Conservation (phyloP, 2,797 vertebrate species). For the Megalops cyprinoides region DNA sequence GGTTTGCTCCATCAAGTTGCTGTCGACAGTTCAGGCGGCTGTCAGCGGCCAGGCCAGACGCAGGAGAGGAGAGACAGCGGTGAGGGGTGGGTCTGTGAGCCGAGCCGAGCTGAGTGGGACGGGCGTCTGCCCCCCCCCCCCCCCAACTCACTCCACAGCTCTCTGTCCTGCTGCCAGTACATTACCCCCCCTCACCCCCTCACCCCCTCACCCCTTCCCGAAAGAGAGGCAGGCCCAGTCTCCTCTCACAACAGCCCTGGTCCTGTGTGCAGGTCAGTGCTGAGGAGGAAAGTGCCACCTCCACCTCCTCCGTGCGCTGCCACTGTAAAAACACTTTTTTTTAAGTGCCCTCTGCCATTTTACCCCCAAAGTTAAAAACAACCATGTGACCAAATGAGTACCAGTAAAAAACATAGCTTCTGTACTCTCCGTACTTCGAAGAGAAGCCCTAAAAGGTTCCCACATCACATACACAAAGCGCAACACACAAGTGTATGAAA, state of each 20-base stretch:
- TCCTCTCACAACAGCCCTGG: not conserved
- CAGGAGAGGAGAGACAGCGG: slow-evolving; percentile 13
- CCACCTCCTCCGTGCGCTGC: not conserved
- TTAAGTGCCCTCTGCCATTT: not conserved
- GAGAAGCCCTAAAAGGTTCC: not conserved
- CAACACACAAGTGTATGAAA: not conserved
- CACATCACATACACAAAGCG: not conserved
- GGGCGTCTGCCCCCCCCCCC: no score
- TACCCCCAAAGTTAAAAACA: not conserved
- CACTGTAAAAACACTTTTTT: not conserved
- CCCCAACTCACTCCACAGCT: no score
- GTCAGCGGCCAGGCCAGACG: slow-evolving; percentile 65
- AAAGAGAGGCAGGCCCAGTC: not conserved
- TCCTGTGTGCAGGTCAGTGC: no score
- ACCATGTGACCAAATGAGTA: not conserved
- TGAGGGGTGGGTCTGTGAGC: not conserved
- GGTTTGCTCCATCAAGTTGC: slow-evolving; percentile 80
- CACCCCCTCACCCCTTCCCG: not conserved
- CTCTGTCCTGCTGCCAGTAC: no score
- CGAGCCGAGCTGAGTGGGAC: no score
- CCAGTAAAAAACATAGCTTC: not conserved
- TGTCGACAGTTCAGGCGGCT: slow-evolving; percentile 80
- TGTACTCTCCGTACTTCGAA: not conserved
- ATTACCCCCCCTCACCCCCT: no score
- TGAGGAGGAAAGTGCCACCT: not conserved